Conservation (phyloP, 1,140 invertebrate genomes). For the Drosophila sechellia region DNA sequence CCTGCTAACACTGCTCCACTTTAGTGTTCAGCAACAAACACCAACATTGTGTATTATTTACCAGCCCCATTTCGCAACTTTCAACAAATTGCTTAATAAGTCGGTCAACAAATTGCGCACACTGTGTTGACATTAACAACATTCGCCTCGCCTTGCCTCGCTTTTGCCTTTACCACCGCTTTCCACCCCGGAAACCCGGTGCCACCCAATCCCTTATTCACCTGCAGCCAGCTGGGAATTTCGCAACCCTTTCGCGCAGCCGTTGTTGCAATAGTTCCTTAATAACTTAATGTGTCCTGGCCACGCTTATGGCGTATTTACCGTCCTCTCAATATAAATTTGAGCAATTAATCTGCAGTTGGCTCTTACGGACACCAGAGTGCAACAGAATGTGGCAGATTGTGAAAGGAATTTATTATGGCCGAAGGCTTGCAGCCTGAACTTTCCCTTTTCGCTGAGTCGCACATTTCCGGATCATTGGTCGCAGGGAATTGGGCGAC, state of each 20-base stretch:
- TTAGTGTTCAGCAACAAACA: slow-evolving; percentile 5
- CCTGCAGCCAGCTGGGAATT: slow-evolving; percentile 10
- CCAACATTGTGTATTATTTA: slow-evolving; percentile 38
- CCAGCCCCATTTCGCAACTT: slow-evolving; percentile 33
- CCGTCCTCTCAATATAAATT: slow-evolving; percentile 38
- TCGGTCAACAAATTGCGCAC: slow-evolving; percentile 48
- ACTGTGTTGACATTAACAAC: slow-evolving; percentile 44
- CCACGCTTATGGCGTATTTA: slow-evolving; percentile 25
- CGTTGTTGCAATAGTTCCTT: slow-evolving; percentile 36
- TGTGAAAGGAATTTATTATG: slow-evolving; percentile 11
- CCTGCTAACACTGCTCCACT: slow-evolving; percentile 31
- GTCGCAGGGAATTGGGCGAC: slow-evolving; percentile 11
- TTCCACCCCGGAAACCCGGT: not conserved
- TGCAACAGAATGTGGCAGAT: not conserved
- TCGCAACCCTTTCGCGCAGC: slow-evolving; percentile 32
- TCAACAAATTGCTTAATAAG: slow-evolving; percentile 48
- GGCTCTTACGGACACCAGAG: not conserved
- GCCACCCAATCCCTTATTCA: slow-evolving; percentile 7
- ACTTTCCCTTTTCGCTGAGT: slow-evolving; percentile 40
- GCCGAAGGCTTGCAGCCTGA: not conserved
- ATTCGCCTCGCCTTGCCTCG: not conserved
- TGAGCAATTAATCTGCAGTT: slow-evolving; percentile 49
- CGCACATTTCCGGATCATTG: slow-evolving; percentile 39
- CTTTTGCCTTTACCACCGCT: too few relatives aligned
- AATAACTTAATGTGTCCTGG: slow-evolving; percentile 36